Percentiles rank a stretch among this genome's conserved stretches.
These are phyloP conservation scores for Argyresthia goedartella DNA, from an alignment of 2,888 invertebrate genomes.

Conservation along the genomic window DNA sequence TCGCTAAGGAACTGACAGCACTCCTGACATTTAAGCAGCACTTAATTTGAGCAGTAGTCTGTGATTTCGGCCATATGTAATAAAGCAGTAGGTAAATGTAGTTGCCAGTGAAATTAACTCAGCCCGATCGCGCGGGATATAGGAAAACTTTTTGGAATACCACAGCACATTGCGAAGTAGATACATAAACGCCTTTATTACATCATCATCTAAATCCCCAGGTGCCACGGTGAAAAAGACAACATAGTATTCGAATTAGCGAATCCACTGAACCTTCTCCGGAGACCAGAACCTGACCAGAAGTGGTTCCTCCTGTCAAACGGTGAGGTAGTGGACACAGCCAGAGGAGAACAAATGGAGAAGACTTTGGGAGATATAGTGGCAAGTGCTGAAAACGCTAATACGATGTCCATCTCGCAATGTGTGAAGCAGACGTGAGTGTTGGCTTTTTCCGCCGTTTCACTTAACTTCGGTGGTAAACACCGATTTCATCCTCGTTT, in stretches of 20 bases:
- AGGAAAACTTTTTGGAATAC: no score
- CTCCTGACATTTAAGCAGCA: no score
- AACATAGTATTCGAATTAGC: conserved; percentile 73
- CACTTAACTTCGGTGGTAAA: no score
- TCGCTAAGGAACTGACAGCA: no score
- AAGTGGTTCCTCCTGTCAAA: conserved; percentile 40
- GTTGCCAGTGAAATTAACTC: no score
- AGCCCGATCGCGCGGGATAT: no score
- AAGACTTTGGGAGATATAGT: conserved; percentile 30
- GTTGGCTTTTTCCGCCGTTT: neutral
- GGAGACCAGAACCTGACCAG: conserved; percentile 32
- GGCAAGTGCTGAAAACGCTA: conserved; percentile 35
- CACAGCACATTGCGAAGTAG: no score
- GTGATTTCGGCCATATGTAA: no score
- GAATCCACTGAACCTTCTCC: conserved; percentile 47
- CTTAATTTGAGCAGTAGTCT: no score
- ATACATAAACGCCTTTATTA: neutral
- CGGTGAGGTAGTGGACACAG: conserved; percentile 33
- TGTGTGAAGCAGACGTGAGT: conserved; percentile 34
- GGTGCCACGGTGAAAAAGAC: conserved; percentile 77
- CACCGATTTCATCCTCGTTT: no score
- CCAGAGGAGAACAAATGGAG: conserved; percentile 25
- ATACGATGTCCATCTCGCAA: conserved; percentile 31
- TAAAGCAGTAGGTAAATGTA: no score
- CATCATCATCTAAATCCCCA: conserved; percentile 15